Conservation (phyloP, 2,113 vertebrate genomes). For the Meleagris gallopavo region DNA sequence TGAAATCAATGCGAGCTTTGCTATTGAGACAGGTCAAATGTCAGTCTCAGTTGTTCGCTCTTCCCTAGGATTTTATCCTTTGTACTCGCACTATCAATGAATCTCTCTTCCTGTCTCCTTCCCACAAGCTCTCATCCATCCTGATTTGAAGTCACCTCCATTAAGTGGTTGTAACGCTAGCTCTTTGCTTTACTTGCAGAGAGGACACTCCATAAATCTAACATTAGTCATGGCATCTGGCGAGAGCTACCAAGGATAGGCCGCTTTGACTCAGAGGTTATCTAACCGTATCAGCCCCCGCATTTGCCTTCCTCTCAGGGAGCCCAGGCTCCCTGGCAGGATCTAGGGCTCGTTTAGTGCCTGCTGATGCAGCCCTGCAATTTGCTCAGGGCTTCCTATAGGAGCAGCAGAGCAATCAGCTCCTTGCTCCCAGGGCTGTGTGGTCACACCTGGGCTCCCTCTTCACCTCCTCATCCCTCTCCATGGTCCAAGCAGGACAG, state of each 20-base stretch:
- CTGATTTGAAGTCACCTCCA: conserved; percentile 63
- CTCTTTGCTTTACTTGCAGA: conserved; percentile 37
- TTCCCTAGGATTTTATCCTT: conserved; percentile 57
- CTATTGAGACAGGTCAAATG: conserved; percentile 59
- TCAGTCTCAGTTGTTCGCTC: conserved; percentile 46
- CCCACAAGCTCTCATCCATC: conserved; percentile 65
- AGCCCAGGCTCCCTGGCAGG: not conserved
- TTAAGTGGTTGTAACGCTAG: conserved; percentile 49
- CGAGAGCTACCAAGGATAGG: conserved; percentile 26
- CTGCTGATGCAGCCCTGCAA: not conserved
- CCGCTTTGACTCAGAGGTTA: conserved; percentile 63
- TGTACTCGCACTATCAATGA: conserved; percentile 55
- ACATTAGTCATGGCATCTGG: conserved; percentile 66
- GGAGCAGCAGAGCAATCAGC: not conserved
- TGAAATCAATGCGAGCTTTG: conserved; percentile 42
- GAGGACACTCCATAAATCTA: conserved; percentile 70
- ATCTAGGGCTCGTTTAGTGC: conserved; percentile 34
- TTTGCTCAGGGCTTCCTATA: rapidly evolving
- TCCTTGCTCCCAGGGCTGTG: not conserved
- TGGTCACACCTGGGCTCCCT: not conserved
- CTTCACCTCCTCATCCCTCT: not conserved
- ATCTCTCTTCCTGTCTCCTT: conserved; percentile 61
- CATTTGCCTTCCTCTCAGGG: not conserved
- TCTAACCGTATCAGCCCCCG: conserved; percentile 34
- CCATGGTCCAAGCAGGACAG: not conserved